Conservation (phyloP, 2,113 vertebrate genomes). For the Pseudolaguvia tuberculata region DNA sequence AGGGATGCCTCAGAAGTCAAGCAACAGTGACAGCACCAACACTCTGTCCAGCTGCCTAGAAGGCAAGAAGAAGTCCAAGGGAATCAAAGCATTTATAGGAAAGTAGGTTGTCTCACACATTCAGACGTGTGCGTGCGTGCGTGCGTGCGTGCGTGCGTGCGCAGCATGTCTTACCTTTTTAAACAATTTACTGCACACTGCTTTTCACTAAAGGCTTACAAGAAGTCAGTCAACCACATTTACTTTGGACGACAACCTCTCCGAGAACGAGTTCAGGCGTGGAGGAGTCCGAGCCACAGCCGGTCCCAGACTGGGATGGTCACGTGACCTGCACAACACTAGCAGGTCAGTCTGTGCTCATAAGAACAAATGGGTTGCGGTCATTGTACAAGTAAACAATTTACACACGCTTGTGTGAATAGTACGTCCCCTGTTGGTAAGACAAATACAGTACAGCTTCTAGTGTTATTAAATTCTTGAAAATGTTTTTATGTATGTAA, state of each 20-base stretch:
- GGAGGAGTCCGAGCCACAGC: conserved; percentile 92
- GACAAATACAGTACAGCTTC: not conserved
- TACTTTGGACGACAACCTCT: conserved; percentile 85
- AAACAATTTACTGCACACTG: not conserved
- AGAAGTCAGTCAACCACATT: conserved; percentile 96
- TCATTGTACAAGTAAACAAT: conserved; percentile 23
- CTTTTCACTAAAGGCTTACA: conserved; percentile 70
- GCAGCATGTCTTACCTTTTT: not conserved
- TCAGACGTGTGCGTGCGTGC: not conserved
- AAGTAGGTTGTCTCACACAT: conserved; percentile 70
- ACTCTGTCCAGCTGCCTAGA: conserved; percentile 81
- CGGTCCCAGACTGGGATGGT: conserved; percentile 92
- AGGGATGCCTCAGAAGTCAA: conserved; percentile 72
- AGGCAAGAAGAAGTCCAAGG: conserved; percentile 86
- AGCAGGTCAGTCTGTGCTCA: conserved; percentile 71
- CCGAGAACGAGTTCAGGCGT: conserved; percentile 85
- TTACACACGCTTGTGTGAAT: not conserved
- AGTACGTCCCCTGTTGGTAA: conserved; percentile 11
- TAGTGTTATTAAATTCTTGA: not conserved
- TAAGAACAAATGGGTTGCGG: conserved; percentile 18
- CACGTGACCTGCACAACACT: conserved; percentile 83
- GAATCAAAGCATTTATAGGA: conserved; percentile 92
- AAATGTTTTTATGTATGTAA: not conserved
- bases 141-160: not conserved
- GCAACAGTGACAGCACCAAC: conserved; percentile 72